Base-by-base conservation (phyloP, 2,113 vertebrate species). In the Mormyrus iriodes region DNA sequence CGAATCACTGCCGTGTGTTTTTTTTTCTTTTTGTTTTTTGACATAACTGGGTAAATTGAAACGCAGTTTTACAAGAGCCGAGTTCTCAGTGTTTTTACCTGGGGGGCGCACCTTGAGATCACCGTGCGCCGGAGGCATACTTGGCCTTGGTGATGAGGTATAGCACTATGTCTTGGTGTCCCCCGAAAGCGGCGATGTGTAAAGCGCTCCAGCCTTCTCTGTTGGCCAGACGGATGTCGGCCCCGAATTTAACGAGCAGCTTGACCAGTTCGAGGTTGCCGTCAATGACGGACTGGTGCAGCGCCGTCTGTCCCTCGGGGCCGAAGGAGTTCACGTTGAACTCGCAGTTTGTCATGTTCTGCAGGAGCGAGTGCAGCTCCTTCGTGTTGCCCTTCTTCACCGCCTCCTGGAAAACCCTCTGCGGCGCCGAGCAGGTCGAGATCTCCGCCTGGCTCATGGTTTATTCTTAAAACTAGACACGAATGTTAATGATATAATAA, bases 71-170 rank as follows among this genome's bases (percentile, higher is more conserved):
- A 88, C 88, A 93, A 91, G 90, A 92, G 91, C 91, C 90, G 92
- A 91, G 91, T 90, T 93, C 91, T 91, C 90, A 92, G 90, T 89
- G 92, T 89, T 92, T 94, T 31, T 69, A 27, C 94, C 93, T 93
- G 93, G 94, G 92, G 92, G 92, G 94, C 90, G 91, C 91, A 24
- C 88, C 91, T 92, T 89, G 91, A 95, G 91, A 95, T 98, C 97
- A 98, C 96, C 97, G 97, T 91, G 97, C 95, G 31, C 97, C 95
- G 91, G 97, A 96, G 3, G 98, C 97, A 96, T 97, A 99, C 96
- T 99, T 99, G 94, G 98, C 98, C 97, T 98, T 99, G 94, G 98
- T 98, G 96, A 99, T 98, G 96, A 99, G 97, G 96, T 99, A 99
- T 94, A 99, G 95, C 91, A 98, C 98, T 96, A 99, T 99, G 97